Percentiles rank a stretch among this genome's conserved stretches.
phyloP scores from a whole-genome alignment of 2,888 invertebrate genomes.

The Erebia palarica region DNA sequence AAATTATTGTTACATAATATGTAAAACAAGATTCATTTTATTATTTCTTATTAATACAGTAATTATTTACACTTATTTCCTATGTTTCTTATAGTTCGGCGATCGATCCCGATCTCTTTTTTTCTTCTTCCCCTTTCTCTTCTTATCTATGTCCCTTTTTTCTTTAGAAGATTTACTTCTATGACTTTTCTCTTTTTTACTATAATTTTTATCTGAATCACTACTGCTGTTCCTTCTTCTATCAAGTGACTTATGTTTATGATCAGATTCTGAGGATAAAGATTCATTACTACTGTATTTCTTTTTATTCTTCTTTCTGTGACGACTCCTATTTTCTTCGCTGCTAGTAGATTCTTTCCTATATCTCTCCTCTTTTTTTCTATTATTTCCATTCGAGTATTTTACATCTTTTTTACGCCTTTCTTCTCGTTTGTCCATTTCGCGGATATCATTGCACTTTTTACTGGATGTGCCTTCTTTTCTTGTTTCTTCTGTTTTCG shows the following conservation, averaged over 20 bases:
- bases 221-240: slow-evolving; percentile 51
- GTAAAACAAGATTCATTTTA: slow-evolving; percentile 23
- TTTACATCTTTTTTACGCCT: slow-evolving; percentile 45
- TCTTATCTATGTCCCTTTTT: slow-evolving; percentile 80
- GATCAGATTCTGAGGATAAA: slow-evolving; percentile 56
- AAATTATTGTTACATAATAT: slow-evolving; percentile 5
- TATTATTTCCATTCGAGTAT: slow-evolving; percentile 53
- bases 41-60: slow-evolving; percentile 22
- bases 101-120: slow-evolving; percentile 78
- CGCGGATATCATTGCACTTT: slow-evolving; percentile 47
- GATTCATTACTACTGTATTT: slow-evolving; percentile 59
- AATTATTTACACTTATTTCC: slow-evolving; percentile 59
- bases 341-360: slow-evolving; percentile 48
- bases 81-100: slow-evolving; percentile 76
- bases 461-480: slow-evolving; percentile 54
- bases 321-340: slow-evolving; percentile 42
- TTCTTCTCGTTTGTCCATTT: slow-evolving; percentile 43
- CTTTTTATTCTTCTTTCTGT: slow-evolving; percentile 40
- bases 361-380: slow-evolving; percentile 43
- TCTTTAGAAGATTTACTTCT: slow-evolving; percentile 66
- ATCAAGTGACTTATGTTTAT: slow-evolving; percentile 45
- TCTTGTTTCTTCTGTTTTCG: slow-evolving; percentile 27
- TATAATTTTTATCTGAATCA: slow-evolving; percentile 50
- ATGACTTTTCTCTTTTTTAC: slow-evolving; percentile 52
- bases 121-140: slow-evolving; percentile 82